These are phyloP conservation scores for Salvator merianae DNA, from an alignment of 2,113 vertebrate genomes.

Conservation along the genomic window DNA sequence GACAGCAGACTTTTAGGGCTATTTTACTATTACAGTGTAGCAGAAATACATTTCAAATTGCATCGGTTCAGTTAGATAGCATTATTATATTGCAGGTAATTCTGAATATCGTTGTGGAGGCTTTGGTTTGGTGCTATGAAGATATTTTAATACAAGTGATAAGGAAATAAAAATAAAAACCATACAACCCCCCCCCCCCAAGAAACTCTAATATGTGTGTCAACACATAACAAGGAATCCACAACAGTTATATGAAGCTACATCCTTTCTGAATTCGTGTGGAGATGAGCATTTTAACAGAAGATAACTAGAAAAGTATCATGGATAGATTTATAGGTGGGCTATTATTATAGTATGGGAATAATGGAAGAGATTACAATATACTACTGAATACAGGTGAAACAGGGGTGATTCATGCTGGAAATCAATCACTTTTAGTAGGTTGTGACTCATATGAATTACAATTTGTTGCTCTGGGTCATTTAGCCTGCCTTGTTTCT, in stretches of 20 bases:
- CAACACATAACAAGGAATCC: neutral
- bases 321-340: constrained; percentile 19
- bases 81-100: constrained; percentile 25
- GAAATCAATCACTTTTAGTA: constrained; percentile 33
- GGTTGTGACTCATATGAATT: neutral
- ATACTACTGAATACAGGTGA: neutral
- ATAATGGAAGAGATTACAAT: constrained; percentile 41
- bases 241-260: neutral
- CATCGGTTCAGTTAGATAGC: constrained; percentile 37
- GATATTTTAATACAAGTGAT: constrained; percentile 20
- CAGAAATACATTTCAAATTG: constrained; percentile 43
- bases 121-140: constrained; percentile 47
- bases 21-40: constrained; percentile 42
- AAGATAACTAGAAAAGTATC: constrained; percentile 36
- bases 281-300: constrained; percentile 39
- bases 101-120: constrained; percentile 46
- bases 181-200: neutral
- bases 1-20: neutral
- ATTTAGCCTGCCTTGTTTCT: neutral
- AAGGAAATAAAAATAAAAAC: neutral
- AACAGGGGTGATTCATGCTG: neutral
- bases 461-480: constrained; percentile 5
- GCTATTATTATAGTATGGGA: constrained; percentile 30
- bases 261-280: neutral
- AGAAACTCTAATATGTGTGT: constrained; percentile 6